Conservation (phyloP, 2,888 invertebrate genomes). For the Cheilosia variabilis region DNA sequence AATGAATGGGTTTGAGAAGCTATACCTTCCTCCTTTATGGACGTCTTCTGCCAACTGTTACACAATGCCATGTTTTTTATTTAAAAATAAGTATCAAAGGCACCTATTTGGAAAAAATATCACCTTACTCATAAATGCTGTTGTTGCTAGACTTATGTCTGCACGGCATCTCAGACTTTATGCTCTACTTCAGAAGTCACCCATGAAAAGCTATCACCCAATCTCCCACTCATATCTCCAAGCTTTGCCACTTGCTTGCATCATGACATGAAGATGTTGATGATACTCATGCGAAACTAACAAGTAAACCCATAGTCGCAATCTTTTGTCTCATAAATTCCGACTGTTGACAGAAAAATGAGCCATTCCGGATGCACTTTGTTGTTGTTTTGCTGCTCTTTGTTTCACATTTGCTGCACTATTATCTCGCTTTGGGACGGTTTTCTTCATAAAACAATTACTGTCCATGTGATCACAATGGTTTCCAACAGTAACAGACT, state of each 20-base stretch:
- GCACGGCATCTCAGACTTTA: no score
- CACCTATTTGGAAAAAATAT: no score
- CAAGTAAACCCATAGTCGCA: conserved; percentile 45
- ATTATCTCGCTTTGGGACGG: conserved; percentile 53
- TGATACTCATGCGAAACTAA: conserved; percentile 43
- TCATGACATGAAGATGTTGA: background rate
- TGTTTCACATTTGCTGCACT: conserved; percentile 39
- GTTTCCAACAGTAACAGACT: conserved; percentile 43
- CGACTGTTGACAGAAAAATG: conserved; percentile 71
- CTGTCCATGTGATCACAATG: conserved; percentile 66
- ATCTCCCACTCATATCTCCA: background rate
- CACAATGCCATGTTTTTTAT: no score
- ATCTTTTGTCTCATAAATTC: conserved; percentile 63
- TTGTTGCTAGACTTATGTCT: no score
- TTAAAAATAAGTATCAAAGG: no score
- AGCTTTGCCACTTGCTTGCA: background rate
- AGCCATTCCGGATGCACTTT: conserved; percentile 70
- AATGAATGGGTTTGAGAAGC: no score
- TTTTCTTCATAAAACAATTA: conserved; percentile 65
- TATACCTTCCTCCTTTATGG: no score
- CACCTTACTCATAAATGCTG: no score
- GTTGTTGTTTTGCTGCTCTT: conserved; percentile 32
- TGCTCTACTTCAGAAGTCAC: background rate
- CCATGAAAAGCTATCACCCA: background rate
- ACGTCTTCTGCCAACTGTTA: no score